These are phyloP conservation scores for Oscheius sp. DNA, from an alignment of 2,888 invertebrate genomes.

Conservation along the genomic window DNA sequence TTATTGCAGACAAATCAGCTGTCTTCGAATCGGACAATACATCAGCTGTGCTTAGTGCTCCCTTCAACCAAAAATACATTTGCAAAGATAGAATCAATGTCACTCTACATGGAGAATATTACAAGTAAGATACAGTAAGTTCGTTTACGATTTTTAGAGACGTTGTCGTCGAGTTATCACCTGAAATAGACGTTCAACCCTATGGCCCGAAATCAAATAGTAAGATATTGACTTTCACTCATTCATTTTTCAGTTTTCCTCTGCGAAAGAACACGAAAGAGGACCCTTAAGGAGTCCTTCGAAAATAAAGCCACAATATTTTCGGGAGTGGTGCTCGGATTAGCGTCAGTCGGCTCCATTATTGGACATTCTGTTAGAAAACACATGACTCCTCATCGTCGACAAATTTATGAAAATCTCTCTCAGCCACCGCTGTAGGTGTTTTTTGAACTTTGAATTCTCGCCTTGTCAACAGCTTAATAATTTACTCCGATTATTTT, in stretches of 20 bases:
- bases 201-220: conserved; percentile 65
- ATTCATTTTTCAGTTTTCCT: conserved; percentile 59
- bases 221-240: conserved; percentile 35
- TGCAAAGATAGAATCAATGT: conserved; percentile 65
- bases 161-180: conserved; percentile 58
- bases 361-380: conserved; percentile 59
- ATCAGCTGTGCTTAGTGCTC: conserved; percentile 59
- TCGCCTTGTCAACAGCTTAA: too few relatives aligned
- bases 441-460: too few relatives aligned
- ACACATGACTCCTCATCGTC: conserved; percentile 59
- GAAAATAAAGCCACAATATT: conserved; percentile 63
- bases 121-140: conserved; percentile 33
- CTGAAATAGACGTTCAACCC: conserved; percentile 66
- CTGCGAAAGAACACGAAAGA: conserved; percentile 64
- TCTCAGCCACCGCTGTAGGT: background rate
- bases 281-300: conserved; percentile 61
- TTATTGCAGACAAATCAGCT: conserved; percentile 44
- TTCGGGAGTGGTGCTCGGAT: conserved; percentile 59
- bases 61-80: conserved; percentile 64
- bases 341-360: conserved; percentile 59
- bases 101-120: conserved; percentile 55
- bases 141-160: conserved; percentile 36
- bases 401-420: conserved; percentile 54
- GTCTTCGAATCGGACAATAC: conserved; percentile 56
- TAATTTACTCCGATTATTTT: too few relatives aligned